Conservation (phyloP, 2,888 invertebrate genomes). For the Eilema caniola region DNA sequence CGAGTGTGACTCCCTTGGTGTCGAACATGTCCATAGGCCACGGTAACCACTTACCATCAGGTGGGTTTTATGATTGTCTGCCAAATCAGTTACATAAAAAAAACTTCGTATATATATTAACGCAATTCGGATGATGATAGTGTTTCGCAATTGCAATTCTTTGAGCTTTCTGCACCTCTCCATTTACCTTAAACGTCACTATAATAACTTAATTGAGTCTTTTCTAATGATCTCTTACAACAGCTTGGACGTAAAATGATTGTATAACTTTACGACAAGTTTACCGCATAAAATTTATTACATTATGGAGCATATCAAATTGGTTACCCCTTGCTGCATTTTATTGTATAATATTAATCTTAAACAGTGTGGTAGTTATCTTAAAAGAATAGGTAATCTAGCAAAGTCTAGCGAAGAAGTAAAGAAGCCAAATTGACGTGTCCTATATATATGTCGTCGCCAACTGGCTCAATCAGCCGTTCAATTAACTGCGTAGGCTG, state of each 20-base stretch:
- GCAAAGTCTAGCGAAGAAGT: too few species aligned
- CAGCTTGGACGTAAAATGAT: conserved; percentile 2
- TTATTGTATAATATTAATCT: conserved; percentile 6
- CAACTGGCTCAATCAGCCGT: too few species aligned
- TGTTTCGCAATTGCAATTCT: background rate
- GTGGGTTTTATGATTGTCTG: too few species aligned
- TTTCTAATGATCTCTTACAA: conserved; percentile 13
- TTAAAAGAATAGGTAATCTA: background rate
- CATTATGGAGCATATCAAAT: conserved; percentile 1
- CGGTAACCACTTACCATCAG: too few species aligned
- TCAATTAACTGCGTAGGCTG: too few species aligned
- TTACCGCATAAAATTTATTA: background rate
- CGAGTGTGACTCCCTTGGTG: too few species aligned
- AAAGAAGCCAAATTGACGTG: too few species aligned
- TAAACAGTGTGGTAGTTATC: background rate
- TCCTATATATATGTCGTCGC: too few species aligned
- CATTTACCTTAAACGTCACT: background rate
- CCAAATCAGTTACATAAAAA: too few species aligned
- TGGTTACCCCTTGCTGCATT: background rate
- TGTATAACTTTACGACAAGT: background rate
- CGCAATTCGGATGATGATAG: too few species aligned
- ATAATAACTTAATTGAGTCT: conserved; percentile 1
- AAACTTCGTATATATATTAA: too few species aligned
- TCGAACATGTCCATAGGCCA: too few species aligned
- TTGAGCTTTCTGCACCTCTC: background rate